Evolutionary conservation across 2,888 invertebrate species (phyloP).

Genomic region (Zhuqinia jingwanae): DNA sequence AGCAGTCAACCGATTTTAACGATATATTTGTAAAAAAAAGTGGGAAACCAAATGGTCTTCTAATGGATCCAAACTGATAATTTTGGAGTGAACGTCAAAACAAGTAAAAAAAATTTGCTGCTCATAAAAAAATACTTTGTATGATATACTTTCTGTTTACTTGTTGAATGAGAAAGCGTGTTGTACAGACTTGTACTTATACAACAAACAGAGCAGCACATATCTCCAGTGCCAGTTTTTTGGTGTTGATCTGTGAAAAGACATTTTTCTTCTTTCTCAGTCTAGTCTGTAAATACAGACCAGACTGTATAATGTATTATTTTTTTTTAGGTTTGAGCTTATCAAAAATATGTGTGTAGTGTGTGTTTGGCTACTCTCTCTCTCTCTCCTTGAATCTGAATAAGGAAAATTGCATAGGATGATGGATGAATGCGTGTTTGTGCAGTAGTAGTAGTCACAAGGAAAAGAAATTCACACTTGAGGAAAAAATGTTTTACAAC

Average conservation of each 20-base stretch:
- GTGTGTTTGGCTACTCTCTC: constrained; percentile 6
- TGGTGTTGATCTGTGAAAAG: constrained; percentile 4
- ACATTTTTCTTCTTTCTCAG: background rate
- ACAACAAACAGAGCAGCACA: background rate
- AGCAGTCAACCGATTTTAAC: background rate
- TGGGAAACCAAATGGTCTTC: constrained; percentile 34
- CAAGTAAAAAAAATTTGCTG: constrained; percentile 11
- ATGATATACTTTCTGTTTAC: background rate
- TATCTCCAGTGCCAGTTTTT: background rate
- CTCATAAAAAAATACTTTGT: constrained; percentile 2
- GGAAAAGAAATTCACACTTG: background rate
- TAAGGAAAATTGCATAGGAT: constrained; percentile 25
- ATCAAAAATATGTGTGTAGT: too few relatives aligned
- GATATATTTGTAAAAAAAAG: background rate
- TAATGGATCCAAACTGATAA: constrained; percentile 36
- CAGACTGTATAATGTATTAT: too few relatives aligned
- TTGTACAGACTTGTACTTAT: background rate
- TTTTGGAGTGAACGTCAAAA: constrained; percentile 5
- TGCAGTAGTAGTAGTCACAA: background rate
- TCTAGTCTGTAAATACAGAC: too few relatives aligned
- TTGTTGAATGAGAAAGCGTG: constrained; percentile 9
- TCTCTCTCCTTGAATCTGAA: too few relatives aligned
- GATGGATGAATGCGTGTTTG: constrained; percentile 49
- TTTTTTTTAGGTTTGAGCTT: too few relatives aligned
- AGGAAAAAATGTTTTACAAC: background rate